A percentile compares a stretch with the other conserved stretches of the same genome.
phyloP scores from a whole-genome alignment of 2,113 vertebrate species.

The Cyanoderma ruficeps region DNA sequence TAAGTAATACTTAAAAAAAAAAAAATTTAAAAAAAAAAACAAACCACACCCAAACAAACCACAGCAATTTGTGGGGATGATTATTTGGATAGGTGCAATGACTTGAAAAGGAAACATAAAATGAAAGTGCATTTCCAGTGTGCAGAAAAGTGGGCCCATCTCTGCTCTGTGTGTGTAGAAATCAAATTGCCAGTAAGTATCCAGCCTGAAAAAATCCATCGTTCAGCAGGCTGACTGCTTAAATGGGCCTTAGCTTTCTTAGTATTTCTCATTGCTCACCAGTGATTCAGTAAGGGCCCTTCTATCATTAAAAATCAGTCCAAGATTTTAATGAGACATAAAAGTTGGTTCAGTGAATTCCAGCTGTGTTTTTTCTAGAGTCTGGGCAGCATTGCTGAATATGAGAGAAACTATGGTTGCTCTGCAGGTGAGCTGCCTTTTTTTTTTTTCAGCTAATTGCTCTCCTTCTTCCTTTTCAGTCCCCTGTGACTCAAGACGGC shows the following conservation, averaged over 20 bases:
- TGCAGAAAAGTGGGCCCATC: neutral
- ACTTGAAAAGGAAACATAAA: neutral
- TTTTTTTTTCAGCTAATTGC: neutral
- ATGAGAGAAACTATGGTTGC: neutral
- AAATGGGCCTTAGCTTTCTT: neutral
- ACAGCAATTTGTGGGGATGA: neutral
- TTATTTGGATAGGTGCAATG: neutral
- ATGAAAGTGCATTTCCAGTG: neutral
- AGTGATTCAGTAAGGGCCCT: neutral
- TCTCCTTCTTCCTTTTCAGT: neutral
- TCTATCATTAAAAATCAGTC: neutral
- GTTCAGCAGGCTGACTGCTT: neutral
- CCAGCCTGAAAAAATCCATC: neutral
- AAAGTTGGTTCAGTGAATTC: neutral
- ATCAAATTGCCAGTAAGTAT: neutral
- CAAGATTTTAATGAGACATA: neutral
- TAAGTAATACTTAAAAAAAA: neutral
- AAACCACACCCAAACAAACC: no score
- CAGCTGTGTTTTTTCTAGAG: neutral
- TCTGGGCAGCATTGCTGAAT: neutral
- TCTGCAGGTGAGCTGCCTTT: neutral
- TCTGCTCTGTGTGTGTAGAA: neutral
- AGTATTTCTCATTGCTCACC: neutral
- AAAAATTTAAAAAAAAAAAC: no score
- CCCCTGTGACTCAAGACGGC: neutral